These are phyloP conservation scores for Panonychus citri DNA, from an alignment of 1,140 invertebrate species.

Conservation along the genomic window DNA sequence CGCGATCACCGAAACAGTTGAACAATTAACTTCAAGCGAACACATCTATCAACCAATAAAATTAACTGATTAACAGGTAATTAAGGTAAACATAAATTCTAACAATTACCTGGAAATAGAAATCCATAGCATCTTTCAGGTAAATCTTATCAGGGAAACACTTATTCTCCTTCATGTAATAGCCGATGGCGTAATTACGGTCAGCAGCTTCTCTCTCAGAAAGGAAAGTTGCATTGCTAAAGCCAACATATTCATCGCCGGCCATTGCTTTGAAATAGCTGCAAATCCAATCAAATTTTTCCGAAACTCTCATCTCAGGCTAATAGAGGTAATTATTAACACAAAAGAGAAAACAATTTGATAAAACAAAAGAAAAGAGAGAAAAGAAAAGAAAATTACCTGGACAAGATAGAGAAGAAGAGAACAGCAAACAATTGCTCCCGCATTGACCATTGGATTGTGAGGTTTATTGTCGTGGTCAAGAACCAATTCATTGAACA, in stretches of 20 bases:
- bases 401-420: constrained; percentile 58
- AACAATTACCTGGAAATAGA: constrained; percentile 56
- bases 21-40: constrained; percentile 80
- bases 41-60: constrained; percentile 42
- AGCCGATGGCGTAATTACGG: constrained; percentile 84
- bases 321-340: constrained; percentile 2
- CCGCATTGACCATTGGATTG: constrained; percentile 95
- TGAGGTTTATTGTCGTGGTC: constrained; percentile 87
- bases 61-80: background rate
- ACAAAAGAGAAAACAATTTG: background rate
- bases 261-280: constrained; percentile 36
- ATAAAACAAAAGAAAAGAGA: background rate
- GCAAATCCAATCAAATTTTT: constrained; percentile 29
- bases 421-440: constrained; percentile 74
- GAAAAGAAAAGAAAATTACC: constrained; percentile 34
- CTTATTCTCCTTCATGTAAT: constrained; percentile 91
- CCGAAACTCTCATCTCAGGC: constrained; percentile 11
- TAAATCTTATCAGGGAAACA: constrained; percentile 73
- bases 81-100: constrained; percentile 21
- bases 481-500: constrained; percentile 85
- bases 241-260: constrained; percentile 72
- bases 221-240: constrained; percentile 90
- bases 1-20: constrained; percentile 74
- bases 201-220: constrained; percentile 89
- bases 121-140: constrained; percentile 78